Percentiles rank a stretch among this genome's conserved stretches.
phyloP scores from a whole-genome alignment of 2,888 invertebrate genomes.

The Microdon myrmicae region DNA sequence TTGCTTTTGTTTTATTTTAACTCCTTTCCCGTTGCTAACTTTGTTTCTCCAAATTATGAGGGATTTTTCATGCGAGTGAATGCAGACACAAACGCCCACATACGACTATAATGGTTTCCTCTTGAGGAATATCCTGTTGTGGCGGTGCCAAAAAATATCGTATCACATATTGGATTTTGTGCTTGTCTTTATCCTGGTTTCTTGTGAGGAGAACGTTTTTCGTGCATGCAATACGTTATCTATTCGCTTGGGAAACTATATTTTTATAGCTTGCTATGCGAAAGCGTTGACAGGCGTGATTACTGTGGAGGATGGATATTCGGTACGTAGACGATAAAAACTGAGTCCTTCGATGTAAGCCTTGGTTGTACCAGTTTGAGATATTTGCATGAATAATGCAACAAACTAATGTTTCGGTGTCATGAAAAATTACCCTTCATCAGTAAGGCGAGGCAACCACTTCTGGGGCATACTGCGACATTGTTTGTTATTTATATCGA shows the following conservation, averaged over 20 bases:
- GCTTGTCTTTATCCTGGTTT: constrained; percentile 8
- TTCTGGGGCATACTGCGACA: no score
- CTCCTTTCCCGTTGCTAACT: no score
- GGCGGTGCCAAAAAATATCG: constrained; percentile 37
- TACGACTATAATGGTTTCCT: constrained; percentile 18
- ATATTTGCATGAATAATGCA: constrained; percentile 50
- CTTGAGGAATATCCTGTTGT: constrained; percentile 22
- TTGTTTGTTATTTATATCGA: no score
- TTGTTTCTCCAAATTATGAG: constrained; percentile 47
- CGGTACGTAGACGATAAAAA: constrained; percentile 38
- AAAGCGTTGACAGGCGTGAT: constrained; percentile 42
- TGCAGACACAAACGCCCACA: constrained; percentile 19
- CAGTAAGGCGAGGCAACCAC: no score
- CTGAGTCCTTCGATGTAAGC: constrained; percentile 46
- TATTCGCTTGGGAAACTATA: constrained; percentile 11
- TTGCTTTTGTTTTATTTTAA: no score
- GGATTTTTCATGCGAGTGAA: constrained; percentile 44
- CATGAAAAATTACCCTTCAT: constrained; percentile 47
- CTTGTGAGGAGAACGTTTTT: constrained; percentile 12
- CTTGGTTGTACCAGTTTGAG: constrained; percentile 36
- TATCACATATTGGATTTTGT: constrained; percentile 42
- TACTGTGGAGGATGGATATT: constrained; percentile 25
- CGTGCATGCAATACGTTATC: constrained; percentile 28
- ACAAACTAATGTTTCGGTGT: constrained; percentile 42
- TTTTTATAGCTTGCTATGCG: constrained; percentile 15